Base-by-base conservation (phyloP, 2,797 vertebrate species). In the Chiroxiphia lanceolata region DNA sequence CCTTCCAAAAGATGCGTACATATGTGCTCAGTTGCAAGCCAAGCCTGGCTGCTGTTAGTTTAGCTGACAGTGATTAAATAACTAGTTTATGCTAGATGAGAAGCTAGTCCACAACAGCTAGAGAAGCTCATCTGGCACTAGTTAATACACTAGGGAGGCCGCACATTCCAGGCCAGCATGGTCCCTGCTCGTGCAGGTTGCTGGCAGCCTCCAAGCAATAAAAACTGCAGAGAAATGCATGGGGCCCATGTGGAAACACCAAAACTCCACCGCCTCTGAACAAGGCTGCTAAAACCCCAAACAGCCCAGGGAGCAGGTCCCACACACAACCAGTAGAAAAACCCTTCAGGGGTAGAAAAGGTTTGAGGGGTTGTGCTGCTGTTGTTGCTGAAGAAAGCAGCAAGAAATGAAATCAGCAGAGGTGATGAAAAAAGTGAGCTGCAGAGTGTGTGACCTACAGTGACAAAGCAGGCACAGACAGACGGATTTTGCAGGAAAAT, bases 391-490 rank as follows among this genome's bases (percentile, higher is more conserved):
- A 63, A 84, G 63, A 53, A 69, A 63, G 27, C 54, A n/a, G 40
- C n/a, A 79, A 56, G 57, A 68, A 93, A 88, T 33, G 0, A 87
- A 60, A 47, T 26, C 13, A 76, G 59, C 36, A 76, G 40, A 60
- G 19, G 15, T 57, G 26, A 71, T 1, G 2, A 36, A 51, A 72
- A 69, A 83, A 74, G 10, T 0, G 0, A 87, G 40, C 22, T 1
- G 2, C 29, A 5, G 13, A 44, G 23, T 21, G 15, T 3, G 45
- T 9, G 4, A 53, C 47, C 33, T 38, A 64, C 10, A 64, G 33
- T 1, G 4, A 50, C 50, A 72, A 68, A 57, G 36, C 36, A 79
- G 53, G 51, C 61, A 74, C 1, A 2, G 36, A 45, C 50, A 64
- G 63, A 12, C 0, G 3, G 31, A 44, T 82, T 83, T 69, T 70